A percentile compares a stretch with the other conserved stretches of the same genome.
These are phyloP conservation scores for Coracopsis vasa DNA, from an alignment of 2,113 vertebrate species.

Conservation along the genomic window DNA sequence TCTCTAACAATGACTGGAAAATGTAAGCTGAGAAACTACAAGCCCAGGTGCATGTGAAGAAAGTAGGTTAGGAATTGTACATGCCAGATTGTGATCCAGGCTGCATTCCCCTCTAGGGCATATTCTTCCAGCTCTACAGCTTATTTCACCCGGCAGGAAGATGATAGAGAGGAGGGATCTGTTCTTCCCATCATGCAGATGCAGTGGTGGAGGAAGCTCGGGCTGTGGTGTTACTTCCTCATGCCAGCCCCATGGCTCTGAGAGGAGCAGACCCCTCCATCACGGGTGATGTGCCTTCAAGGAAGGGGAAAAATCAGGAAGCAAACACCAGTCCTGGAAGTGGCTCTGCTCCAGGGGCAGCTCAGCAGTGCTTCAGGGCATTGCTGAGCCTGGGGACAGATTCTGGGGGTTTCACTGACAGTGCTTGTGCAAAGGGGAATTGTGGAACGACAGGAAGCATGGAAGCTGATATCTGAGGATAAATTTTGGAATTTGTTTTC, in stretches of 20 bases:
- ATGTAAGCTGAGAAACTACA: not conserved
- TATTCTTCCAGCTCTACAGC: not conserved
- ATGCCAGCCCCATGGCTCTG: not conserved
- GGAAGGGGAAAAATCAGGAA: not conserved
- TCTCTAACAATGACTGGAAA: not conserved
- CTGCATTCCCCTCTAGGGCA: not conserved
- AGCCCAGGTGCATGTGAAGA: not conserved
- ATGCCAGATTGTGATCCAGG: not conserved
- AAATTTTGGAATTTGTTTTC: not conserved
- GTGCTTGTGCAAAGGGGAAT: not conserved
- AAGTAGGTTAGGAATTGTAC: not conserved
- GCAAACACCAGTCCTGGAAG: not conserved
- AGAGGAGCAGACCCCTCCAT: not conserved
- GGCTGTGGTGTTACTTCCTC: not conserved
- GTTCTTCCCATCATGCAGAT: not conserved
- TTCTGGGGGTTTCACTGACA: not conserved
- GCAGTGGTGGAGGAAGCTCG: not conserved
- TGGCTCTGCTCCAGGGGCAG: not conserved
- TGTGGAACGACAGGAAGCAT: not conserved
- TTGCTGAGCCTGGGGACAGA: not conserved
- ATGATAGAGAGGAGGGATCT: not conserved
- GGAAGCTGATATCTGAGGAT: not conserved
- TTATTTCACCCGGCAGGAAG: not conserved
- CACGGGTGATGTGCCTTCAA: fast-evolving
- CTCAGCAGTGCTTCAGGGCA: not conserved